These are phyloP conservation scores for Nansenia antarctica DNA, from an alignment of 2,113 vertebrate genomes.

Conservation along the genomic window DNA sequence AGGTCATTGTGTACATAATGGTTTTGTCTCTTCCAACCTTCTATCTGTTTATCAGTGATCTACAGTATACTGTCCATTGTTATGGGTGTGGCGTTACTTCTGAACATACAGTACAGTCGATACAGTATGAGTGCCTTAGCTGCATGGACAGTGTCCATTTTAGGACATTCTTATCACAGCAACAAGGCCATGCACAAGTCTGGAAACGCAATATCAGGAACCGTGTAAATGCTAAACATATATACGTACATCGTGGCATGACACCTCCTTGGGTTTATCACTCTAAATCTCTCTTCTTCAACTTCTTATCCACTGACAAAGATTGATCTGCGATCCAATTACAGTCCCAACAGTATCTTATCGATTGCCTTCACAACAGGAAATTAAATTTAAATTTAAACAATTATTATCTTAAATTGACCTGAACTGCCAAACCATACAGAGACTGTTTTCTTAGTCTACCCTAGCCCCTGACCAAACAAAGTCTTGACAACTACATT, in stretches of 20 bases:
- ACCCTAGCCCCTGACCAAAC: conserved; percentile 15
- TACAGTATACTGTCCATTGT: rapidly evolving
- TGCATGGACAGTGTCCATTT: conserved; percentile 20
- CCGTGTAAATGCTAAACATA: too few species aligned
- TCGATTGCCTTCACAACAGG: conserved; percentile 10
- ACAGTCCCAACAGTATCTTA: too few species aligned
- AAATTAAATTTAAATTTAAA: conserved; percentile 10
- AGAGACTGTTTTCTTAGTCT: conserved; percentile 27
- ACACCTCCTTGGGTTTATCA: conserved; percentile 6
- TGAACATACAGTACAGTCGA: too few species aligned
- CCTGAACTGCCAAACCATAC: conserved; percentile 38
- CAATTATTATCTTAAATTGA: conserved; percentile 25
- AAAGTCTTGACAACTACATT: conserved; percentile 9
- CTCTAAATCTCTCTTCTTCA: too few species aligned
- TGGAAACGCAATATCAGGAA: conserved; percentile 21
- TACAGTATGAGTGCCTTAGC: too few species aligned
- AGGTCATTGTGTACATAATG: too few species aligned
- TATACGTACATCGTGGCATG: not conserved
- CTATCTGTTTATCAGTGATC: not conserved
- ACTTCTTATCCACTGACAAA: not conserved
- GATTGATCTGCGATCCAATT: conserved; percentile 9
- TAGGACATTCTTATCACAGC: conserved; percentile 30
- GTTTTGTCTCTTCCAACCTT: not conserved
- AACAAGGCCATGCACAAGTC: conserved; percentile 23
- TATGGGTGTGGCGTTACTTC: too few species aligned